phyloP scores from a whole-genome alignment of 2,888 invertebrate species.

The Apamea sordens region DNA sequence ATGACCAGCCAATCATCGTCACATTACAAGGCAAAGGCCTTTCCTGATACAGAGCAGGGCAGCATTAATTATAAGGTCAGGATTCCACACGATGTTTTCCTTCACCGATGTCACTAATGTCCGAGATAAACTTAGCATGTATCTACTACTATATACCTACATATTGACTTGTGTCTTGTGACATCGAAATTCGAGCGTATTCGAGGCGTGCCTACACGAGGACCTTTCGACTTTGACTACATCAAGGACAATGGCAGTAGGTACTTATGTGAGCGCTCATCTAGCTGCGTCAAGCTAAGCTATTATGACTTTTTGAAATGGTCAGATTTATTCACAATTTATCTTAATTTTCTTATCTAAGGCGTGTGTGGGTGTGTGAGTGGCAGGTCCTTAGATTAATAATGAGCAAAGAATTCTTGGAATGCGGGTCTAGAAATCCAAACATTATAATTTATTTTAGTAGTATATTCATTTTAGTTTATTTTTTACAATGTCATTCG shows the following conservation, averaged over 20 bases:
- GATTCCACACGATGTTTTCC: no score
- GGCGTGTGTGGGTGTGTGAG: not conserved
- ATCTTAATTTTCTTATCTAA: constrained; percentile 8
- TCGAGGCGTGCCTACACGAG: not conserved
- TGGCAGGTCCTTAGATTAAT: not conserved
- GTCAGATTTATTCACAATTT: not conserved
- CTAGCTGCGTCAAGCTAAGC: not conserved
- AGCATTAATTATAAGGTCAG: no score
- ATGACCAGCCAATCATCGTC: no score
- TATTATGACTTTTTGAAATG: not conserved
- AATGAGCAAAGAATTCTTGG: not conserved
- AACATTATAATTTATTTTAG: not conserved
- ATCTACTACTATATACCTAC: no score
- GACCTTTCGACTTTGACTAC: not conserved
- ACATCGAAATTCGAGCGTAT: not conserved
- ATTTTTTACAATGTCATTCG: not conserved
- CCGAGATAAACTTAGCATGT: no score
- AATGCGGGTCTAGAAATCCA: not conserved
- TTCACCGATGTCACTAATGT: no score
- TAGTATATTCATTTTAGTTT: no score
- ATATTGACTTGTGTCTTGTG: not conserved
- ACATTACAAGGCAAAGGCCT: no score
- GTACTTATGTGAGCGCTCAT: not conserved
- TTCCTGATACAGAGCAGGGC: no score
- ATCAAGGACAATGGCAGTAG: not conserved